phyloP scores from a whole-genome alignment of 2,113 vertebrate genomes.

The Anhinga anhinga region DNA sequence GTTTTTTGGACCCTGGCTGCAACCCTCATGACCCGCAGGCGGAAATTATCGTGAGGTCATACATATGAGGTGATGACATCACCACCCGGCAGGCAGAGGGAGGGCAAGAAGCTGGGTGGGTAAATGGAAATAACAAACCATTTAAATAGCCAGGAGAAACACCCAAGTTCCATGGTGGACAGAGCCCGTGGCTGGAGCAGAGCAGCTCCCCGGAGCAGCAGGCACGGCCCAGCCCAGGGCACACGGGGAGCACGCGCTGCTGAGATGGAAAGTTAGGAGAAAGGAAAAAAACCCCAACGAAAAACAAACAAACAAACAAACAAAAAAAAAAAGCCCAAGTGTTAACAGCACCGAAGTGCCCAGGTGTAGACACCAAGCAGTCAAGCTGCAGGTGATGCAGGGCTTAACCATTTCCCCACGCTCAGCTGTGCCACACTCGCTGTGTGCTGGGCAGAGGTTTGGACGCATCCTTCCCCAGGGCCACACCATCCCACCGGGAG shows the following conservation, averaged over 20 bases:
- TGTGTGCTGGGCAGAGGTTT: fast-evolving
- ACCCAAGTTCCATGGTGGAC: not conserved
- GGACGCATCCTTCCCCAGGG: not conserved
- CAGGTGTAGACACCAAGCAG: not conserved
- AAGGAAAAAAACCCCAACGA: not conserved
- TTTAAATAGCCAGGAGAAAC: not conserved
- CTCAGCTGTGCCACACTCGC: fast-evolving
- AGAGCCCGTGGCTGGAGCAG: not conserved
- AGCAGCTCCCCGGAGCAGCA: not conserved
- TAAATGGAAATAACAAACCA: conserved; percentile 22
- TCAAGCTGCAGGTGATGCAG: not conserved
- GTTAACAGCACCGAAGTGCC: not conserved
- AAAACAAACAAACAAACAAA: not conserved
- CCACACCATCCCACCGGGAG: fast-evolving
- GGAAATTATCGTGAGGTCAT: not conserved
- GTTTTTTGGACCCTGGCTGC: not conserved
- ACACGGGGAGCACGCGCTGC: fast-evolving
- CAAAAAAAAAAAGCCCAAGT: no score
- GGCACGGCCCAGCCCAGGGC: not conserved
- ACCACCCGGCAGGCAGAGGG: not conserved
- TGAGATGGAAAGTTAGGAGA: not conserved
- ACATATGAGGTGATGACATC: conserved; percentile 1
- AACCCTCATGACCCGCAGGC: not conserved
- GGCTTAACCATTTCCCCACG: not conserved
- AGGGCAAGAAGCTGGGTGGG: not conserved